Evolutionary conservation across 2,888 invertebrate genomes (phyloP).

Genomic region (Aphidius colemani): DNA sequence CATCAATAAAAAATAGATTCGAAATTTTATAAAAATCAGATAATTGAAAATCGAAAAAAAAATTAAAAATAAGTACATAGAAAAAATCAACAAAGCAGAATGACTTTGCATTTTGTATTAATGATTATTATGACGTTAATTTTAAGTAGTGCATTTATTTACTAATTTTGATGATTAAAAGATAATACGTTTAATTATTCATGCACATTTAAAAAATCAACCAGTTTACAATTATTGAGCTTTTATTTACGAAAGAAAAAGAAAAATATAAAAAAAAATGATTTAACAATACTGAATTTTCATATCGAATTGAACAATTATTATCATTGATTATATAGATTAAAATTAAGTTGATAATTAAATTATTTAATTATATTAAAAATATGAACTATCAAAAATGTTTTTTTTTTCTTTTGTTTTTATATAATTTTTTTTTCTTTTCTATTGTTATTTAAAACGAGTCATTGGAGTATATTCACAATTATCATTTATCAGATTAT

Average conservation of each 20-base stretch:
- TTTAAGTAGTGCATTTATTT: slow-evolving; percentile 47
- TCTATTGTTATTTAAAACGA: background rate
- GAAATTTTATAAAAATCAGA: slow-evolving; percentile 1
- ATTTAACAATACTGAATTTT: no score
- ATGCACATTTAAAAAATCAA: no score
- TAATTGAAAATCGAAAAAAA: background rate
- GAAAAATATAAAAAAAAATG: background rate
- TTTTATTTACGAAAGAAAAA: background rate
- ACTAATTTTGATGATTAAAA: slow-evolving; percentile 29
- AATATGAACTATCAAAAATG: background rate
- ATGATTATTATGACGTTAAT: slow-evolving; percentile 31
- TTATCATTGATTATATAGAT: no score
- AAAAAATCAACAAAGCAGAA: slow-evolving; percentile 27
- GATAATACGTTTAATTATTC: slow-evolving; percentile 5
- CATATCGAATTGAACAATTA: no score
- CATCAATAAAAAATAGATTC: background rate
- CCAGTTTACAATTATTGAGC: no score
- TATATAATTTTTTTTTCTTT: background rate
- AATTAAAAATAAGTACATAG: slow-evolving; percentile 26
- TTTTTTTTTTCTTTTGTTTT: background rate
- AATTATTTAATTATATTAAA: background rate
- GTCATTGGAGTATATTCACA: slow-evolving; percentile 28
- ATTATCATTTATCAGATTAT: slow-evolving; percentile 4
- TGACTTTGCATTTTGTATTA: slow-evolving; percentile 32
- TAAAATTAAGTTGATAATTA: no score